Conservation (phyloP, 2,888 invertebrate genomes). For the Cataglyphis altisquamis region DNA sequence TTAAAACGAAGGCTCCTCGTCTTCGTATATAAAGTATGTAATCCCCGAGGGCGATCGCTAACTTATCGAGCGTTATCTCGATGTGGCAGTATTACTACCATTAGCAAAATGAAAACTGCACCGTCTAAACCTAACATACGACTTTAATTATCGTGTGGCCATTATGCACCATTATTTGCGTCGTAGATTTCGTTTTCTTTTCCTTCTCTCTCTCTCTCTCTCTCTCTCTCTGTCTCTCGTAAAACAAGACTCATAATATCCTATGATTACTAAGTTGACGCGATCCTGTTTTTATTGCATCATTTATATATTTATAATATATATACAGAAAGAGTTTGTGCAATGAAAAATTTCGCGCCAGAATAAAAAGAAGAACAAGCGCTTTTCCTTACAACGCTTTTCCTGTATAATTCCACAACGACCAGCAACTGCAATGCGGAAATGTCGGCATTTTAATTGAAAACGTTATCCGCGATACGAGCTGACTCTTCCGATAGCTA, state of each 20-base stretch:
- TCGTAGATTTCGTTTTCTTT: constrained; percentile 1
- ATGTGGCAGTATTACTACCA: constrained; percentile 49
- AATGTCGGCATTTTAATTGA: constrained; percentile 81
- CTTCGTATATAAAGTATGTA: constrained; percentile 6
- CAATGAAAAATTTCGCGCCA: not conserved
- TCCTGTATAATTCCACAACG: constrained; percentile 63
- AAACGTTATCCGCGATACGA: constrained; percentile 69
- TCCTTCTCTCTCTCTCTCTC: not conserved
- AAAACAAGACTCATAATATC: constrained; percentile 5
- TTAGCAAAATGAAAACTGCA: constrained; percentile 65
- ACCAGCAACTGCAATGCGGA: constrained; percentile 79
- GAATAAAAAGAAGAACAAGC: not conserved
- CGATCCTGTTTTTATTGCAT: constrained; percentile 17
- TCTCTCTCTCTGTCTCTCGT: not conserved
- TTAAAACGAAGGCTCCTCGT: not conserved
- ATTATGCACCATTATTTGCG: constrained; percentile 23
- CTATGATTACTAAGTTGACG: not conserved
- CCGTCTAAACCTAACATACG: constrained; percentile 40
- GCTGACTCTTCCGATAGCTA: constrained; percentile 16
- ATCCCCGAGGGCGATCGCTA: constrained; percentile 58
- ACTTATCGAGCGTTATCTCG: constrained; percentile 65
- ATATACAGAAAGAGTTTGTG: not conserved
- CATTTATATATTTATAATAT: not conserved
- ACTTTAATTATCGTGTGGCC: constrained; percentile 48
- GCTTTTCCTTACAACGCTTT: not conserved